Conservation (phyloP, 2,888 invertebrate species). For the Acronicta alni region DNA sequence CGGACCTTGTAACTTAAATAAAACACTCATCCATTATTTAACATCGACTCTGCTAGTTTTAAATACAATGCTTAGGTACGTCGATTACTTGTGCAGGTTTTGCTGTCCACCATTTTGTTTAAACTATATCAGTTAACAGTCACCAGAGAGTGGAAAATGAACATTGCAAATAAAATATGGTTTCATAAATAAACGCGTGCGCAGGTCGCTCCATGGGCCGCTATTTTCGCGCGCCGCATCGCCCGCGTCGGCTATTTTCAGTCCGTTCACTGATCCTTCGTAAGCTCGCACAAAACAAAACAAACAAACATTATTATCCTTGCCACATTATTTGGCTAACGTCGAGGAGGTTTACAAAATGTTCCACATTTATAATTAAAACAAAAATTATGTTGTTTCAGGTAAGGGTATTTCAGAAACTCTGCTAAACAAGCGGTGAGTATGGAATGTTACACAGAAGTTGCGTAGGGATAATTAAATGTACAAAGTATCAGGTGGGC, state of each 20-base stretch:
- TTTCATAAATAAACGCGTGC: constrained; percentile 54
- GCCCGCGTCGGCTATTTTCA: constrained; percentile 74
- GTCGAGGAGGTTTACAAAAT: constrained; percentile 63
- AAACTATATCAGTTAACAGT: constrained; percentile 11
- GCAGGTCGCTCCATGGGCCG: constrained; percentile 68
- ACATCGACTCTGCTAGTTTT: constrained; percentile 41
- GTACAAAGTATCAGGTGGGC: constrained; percentile 24
- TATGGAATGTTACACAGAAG: constrained; percentile 17
- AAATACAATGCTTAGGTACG: constrained; percentile 41
- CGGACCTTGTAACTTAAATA: constrained; percentile 49
- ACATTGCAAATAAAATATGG: constrained; percentile 28
- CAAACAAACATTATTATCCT: constrained; percentile 61
- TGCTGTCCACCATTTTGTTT: constrained; percentile 17
- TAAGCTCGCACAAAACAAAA: constrained; percentile 60
- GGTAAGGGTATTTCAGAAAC: constrained; percentile 64
- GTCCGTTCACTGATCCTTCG: constrained; percentile 68
- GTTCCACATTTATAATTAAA: constrained; percentile 50
- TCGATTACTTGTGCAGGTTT: constrained; percentile 11
- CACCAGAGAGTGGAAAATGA: constrained; percentile 29
- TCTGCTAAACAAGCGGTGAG: constrained; percentile 29
- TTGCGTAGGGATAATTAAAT: constrained; percentile 20
- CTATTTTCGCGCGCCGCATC: constrained; percentile 72
- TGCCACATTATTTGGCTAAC: constrained; percentile 60
- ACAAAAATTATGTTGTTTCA: constrained; percentile 67
- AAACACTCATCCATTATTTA: constrained; percentile 60